Evolutionary conservation across 2,113 vertebrate genomes (phyloP), one percentile per base, ranked within the genome.

Genomic region (Toxotes chatareus): DNA sequence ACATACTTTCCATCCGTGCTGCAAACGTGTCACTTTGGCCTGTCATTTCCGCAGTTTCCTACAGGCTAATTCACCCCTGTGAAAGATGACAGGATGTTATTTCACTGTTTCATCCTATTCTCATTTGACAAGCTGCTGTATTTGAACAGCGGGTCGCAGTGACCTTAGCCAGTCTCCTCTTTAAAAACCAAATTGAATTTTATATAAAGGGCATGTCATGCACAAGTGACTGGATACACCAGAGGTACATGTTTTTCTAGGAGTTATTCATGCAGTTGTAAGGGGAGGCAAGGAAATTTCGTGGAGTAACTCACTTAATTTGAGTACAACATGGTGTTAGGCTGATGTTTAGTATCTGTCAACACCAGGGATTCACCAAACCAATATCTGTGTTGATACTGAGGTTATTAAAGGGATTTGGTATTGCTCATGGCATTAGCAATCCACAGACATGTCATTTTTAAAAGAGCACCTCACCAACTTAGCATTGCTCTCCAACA

Each of bases 1-100:
- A 2, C 79, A 73, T 80, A 61, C 38, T 83, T 89, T 85, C 84
- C 55, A 2, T 73, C 75, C 5, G 14, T 2, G 42, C 75, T 69
- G 59, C 62, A 55, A 70, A 62, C 0, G 66, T 78, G 82, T 78
- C 44, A 51, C 69, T 76, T 60, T 42, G 55, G 12, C 21, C 72
- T 8, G 59, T 82, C 51, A 44, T 63, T 55, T 76, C 57, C 76
- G 38, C 32, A 12, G 14, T 47, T 77, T 40, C 17, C 62, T 16
- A 4, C 47, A 38, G 75, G 55, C 67, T 49, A 9, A 38, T 27
- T 79, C 16, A 2, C 44, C 70, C 46, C 74, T 40, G 34, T 31
- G 46, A 59, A 40, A 59, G 57, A 71, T 57, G 71, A 47, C 49
- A 21, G 63, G 38, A 56, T 60, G 63, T 59, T 59, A 61, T 71